Conservation (phyloP, 2,797 vertebrate genomes). For the Gymnoscopelus braueri region DNA sequence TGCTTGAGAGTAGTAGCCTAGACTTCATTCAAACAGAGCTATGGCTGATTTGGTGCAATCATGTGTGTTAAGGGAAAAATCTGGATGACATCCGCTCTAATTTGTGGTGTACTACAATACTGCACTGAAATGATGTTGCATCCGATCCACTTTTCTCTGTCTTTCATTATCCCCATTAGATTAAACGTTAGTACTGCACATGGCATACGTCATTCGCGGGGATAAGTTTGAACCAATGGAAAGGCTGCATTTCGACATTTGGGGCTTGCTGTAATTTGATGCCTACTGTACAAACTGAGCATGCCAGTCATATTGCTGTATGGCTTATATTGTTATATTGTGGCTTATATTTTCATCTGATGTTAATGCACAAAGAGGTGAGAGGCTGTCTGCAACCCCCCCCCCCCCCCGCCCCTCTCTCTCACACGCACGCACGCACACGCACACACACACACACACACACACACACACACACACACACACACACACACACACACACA, state of each 20-base stretch:
- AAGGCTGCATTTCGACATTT: slow-evolving; percentile 22
- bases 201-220: slow-evolving; percentile 40
- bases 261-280: slow-evolving; percentile 60
- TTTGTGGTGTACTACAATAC: background rate
- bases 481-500: too few relatives aligned
- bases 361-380: too few relatives aligned
- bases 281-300: background rate
- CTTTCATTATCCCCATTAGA: slow-evolving; percentile 12
- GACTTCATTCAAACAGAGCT: too few relatives aligned
- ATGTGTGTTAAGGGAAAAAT: too few relatives aligned
- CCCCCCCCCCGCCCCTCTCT: too few relatives aligned
- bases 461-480: too few relatives aligned
- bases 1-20: too few relatives aligned
- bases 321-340: background rate
- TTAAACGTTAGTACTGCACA: slow-evolving; percentile 43
- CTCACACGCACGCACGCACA: too few relatives aligned
- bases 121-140: background rate
- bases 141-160: background rate
- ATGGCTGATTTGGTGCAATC: too few relatives aligned
- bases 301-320: background rate
- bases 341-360: background rate
- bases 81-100: too few relatives aligned
- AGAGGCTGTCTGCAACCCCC: too few relatives aligned
- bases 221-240: slow-evolving; percentile 54
- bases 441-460: too few relatives aligned